Evolutionary conservation across 2,113 vertebrate species (phyloP).

Genomic region (Tenebrosternarchus preto): DNA sequence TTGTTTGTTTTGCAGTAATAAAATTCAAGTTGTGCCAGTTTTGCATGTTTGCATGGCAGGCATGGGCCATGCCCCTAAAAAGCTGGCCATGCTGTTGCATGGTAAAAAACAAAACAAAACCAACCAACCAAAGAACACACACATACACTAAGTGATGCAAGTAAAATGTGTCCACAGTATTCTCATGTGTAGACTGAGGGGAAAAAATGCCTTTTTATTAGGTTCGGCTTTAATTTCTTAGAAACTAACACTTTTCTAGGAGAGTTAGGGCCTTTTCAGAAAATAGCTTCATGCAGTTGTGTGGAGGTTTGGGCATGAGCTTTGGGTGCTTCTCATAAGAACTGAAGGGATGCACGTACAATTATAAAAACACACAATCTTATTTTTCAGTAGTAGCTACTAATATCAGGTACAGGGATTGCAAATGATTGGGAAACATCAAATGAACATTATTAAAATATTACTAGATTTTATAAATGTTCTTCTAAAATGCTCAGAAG

Average conservation of each 20-base stretch:
- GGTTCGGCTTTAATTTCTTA: neutral
- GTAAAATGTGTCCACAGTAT: conserved; percentile 14
- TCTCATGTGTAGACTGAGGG: neutral
- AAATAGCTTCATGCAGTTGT: conserved; percentile 26
- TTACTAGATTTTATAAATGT: no score
- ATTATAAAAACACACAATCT: no score
- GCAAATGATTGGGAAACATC: neutral
- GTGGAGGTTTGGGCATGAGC: conserved; percentile 2
- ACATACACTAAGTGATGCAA: conserved; percentile 1
- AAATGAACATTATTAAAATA: no score
- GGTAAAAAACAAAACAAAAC: conserved; percentile 17
- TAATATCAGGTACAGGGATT: no score
- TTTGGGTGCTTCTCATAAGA: conserved; percentile 24
- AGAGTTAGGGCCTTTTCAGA: neutral
- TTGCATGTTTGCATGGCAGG: conserved; percentile 52
- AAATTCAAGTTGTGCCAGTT: conserved; percentile 60
- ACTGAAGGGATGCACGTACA: neutral
- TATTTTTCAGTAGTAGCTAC: neutral
- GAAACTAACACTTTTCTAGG: neutral
- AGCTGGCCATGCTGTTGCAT: conserved; percentile 5
- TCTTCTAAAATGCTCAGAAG: no score
- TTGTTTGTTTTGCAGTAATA: conserved; percentile 64
- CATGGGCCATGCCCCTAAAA: neutral
- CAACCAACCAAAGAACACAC: conserved; percentile 11
- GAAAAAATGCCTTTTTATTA: neutral